Evolutionary conservation across 2,888 invertebrate species (phyloP), one percentile per base, ranked within the genome.

Genomic region (Brachyptera putata): DNA sequence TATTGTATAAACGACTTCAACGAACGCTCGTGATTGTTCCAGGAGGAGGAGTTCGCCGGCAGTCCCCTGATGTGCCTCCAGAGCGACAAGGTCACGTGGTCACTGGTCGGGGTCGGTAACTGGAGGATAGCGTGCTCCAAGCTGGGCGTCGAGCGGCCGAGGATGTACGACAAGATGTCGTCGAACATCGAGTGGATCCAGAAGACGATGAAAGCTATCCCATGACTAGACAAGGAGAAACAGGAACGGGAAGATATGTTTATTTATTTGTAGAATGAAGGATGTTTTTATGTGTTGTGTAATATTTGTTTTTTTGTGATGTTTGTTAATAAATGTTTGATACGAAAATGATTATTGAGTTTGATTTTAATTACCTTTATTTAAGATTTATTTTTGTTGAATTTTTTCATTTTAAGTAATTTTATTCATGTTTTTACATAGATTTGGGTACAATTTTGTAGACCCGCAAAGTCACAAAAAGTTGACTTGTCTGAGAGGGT

Each of bases 21-120:
- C n/a, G n/a, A n/a, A n/a, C n/a, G n/a, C n/a, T n/a, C n/a, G n/a
- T n/a, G n/a, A n/a, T n/a, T n/a, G n/a, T n/a, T 71, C 58, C 72
- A 91, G 91, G 91, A 91, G 75, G 91, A 91, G 76, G 91, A 92
- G 76, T 86, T 88, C 68, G 90, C 92, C 5, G 93, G 93, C 14
- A 90, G 89, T 74, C 89, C 92, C 3, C 86, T 93, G 79, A 83
- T 91, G 70, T 93, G 93, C 69, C 81, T 88, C 21, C 81, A 86
- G 65, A 80, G 84, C 0, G 83, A 85, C 65, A 82, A 81, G 24
- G 84, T 39, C 14, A 46, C 62, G 9, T 93, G 93, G 93, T 86
- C 86, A 0, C 73, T 93, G 37, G 79, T 84, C 25, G 93, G 93
- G 0, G 84, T 93, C 1, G 85, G 88, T 56, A 89, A 89, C 58